Evolutionary conservation across 1,140 invertebrate species (phyloP), one percentile per base, ranked within the genome.

Genomic region (Drosophila teissieri): DNA sequence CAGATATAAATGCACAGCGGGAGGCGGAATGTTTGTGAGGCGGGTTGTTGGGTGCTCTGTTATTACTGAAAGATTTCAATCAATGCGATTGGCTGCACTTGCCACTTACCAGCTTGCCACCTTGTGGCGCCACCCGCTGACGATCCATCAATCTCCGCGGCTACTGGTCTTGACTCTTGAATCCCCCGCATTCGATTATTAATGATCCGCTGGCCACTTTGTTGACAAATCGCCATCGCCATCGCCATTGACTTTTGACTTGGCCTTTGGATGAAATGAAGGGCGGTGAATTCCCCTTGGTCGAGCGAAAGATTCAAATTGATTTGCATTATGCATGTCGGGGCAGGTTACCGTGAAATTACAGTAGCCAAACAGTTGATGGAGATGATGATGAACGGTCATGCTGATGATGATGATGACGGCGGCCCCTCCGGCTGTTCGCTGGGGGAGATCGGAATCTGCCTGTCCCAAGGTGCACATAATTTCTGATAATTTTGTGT

Each of bases 401-500:
- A 44, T 46, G 62, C 56, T 49, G 68, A 61, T 61, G 27, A 69
- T 63, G 57, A 73, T 61, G 67, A 36, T 24, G 42, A 19, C 39
- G 24, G 15, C 46, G 64, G 45, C 49, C 27, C 60, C 36, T 64
- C 54, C 40, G 63, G 39, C 70, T 76, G 54, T 67, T 62, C 80
- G 75, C 76, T 42, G 44, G 46, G 64, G 22, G 64, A 80, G 76
- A 79, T 83, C 80, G 65, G 57, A 75, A 77, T 72, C 61, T 73
- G 54, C 54, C 57, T 65, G 77, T 49, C 81, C 75, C 78, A 86
- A 74, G 84, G 73, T 88, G 80, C 72, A 83, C 86, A 73, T 86
- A 83, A 86, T 86, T 86, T 86, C 84, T 79, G 75, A 89, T 89
- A 88, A 86, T 86, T 89, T 88, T 88, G 83, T 86, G 84, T 89